Percentiles rank a stretch among this genome's conserved stretches.
phyloP scores from a whole-genome alignment of 2,113 vertebrate genomes.

The Malurus alboscapulatus region DNA sequence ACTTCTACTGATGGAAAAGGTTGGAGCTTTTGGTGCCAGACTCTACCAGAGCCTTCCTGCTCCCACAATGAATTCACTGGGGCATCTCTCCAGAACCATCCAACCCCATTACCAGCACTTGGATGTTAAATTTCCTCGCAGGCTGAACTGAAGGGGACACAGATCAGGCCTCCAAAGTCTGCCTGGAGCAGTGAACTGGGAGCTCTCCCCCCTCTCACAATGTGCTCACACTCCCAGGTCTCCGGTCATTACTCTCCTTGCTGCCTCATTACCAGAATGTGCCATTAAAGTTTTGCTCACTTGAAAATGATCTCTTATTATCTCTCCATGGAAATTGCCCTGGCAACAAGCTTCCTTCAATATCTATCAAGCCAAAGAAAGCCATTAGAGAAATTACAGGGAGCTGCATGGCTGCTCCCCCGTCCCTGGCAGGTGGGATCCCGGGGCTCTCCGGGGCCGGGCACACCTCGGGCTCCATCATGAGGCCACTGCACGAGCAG shows the following conservation, averaged over 20 bases:
- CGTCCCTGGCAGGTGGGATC: not conserved
- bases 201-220: not conserved
- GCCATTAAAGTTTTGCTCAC: constrained; percentile 72
- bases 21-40: not conserved
- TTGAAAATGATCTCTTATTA: constrained; percentile 75
- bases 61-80: not conserved
- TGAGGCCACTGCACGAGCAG: constrained; percentile 12
- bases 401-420: constrained; percentile 41
- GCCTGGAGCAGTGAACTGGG: not conserved
- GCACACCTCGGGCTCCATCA: constrained; percentile 39
- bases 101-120: not conserved
- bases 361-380: constrained; percentile 67
- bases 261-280: constrained; percentile 73
- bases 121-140: not conserved
- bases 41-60: not conserved
- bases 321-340: constrained; percentile 73
- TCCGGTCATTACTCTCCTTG: constrained; percentile 66
- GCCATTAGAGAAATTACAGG: constrained; percentile 63
- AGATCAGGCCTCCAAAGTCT: not conserved
- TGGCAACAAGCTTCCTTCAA: constrained; percentile 71
- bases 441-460: rapidly evolving
- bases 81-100: not conserved
- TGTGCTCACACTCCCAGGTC: constrained; percentile 10
- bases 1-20: not conserved
- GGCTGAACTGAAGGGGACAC: not conserved